phyloP scores from a whole-genome alignment of 1,140 invertebrate species.

The Theocolax elegans region DNA sequence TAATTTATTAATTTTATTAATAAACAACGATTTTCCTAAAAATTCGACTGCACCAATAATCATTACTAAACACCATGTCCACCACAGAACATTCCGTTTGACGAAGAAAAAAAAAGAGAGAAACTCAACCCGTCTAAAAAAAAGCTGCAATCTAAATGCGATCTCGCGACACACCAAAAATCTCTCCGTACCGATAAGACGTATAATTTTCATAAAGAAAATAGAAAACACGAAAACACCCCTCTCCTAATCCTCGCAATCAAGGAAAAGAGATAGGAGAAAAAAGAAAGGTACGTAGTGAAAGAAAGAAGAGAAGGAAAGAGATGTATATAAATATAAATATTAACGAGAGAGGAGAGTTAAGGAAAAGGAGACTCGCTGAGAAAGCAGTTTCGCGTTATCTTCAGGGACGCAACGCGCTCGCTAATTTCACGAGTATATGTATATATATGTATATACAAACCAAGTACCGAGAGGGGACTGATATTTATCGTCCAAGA shows the following conservation, averaged over 20 bases:
- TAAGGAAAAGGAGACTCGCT: neutral
- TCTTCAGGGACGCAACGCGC: slow-evolving; percentile 49
- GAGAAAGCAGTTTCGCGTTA: slow-evolving; percentile 47
- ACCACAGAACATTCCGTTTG: no score
- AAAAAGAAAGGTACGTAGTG: neutral
- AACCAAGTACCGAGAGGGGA: slow-evolving; percentile 4
- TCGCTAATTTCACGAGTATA: slow-evolving; percentile 57
- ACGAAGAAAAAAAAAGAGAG: no score
- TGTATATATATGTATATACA: no score
- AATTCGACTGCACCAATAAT: no score
- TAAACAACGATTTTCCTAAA: no score
- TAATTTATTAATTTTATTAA: no score
- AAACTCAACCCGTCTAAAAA: no score
- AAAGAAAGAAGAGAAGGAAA: neutral
- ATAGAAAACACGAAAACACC: neutral
- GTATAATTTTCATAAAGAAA: slow-evolving; percentile 19
- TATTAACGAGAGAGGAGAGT: neutral
- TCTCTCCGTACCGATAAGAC: neutral
- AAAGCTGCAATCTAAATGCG: neutral
- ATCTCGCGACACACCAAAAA: neutral
- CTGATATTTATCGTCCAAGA: slow-evolving; percentile 57
- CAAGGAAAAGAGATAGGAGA: neutral
- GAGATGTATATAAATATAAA: no score
- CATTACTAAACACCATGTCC: no score
- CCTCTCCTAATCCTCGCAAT: neutral